A percentile compares a stretch with the other conserved stretches of the same genome.
Evolutionary conservation across 2,113 vertebrate species (phyloP).

Genomic region (Centropus unirufus): DNA sequence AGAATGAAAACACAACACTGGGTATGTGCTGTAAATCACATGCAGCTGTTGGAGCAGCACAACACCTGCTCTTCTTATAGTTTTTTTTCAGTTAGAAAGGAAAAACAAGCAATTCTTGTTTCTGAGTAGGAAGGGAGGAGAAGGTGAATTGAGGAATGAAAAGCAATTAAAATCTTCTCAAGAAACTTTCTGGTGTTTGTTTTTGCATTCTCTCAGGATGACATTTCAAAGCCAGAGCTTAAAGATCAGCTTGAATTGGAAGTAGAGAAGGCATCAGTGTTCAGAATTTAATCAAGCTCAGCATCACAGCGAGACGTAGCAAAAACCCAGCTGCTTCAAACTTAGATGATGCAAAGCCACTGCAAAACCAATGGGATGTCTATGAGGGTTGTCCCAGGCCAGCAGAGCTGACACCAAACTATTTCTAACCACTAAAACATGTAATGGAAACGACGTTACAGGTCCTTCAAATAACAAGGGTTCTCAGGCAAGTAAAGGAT

Average conservation of each 20-base stretch:
- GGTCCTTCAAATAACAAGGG: background rate
- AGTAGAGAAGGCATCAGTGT: background rate
- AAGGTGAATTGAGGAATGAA: background rate
- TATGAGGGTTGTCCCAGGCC: background rate
- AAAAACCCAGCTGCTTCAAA: background rate
- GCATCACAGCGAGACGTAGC: accelerated
- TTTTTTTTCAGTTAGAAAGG: background rate
- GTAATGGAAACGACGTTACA: background rate
- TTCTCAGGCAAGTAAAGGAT: background rate
- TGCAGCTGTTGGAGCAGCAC: background rate
- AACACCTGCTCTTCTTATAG: background rate
- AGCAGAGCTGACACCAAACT: background rate
- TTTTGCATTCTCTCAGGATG: background rate
- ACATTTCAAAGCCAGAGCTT: background rate
- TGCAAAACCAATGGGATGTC: background rate
- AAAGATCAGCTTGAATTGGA: background rate
- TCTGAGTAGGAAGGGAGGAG: background rate
- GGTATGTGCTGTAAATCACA: background rate
- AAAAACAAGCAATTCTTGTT: background rate
- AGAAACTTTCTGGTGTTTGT: background rate
- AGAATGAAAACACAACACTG: background rate
- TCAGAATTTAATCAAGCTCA: background rate
- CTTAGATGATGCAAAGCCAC: background rate
- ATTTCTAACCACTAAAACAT: background rate
- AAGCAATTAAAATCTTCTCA: background rate